Conservation (phyloP, 2,888 invertebrate species). For the Drosophila aldrichi region DNA sequence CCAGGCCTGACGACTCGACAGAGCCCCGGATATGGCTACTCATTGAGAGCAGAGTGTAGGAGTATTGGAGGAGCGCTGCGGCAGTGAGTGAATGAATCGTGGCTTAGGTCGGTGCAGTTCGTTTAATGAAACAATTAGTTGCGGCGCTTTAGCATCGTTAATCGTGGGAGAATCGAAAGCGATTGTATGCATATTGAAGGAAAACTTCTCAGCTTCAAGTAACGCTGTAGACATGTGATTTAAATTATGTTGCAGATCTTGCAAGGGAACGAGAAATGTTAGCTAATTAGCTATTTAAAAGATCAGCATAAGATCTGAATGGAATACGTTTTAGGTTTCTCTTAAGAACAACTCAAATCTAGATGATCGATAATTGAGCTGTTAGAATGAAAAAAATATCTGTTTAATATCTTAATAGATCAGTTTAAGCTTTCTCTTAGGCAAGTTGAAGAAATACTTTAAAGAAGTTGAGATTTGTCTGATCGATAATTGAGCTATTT, state of each 20-base stretch:
- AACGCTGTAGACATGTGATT: neutral
- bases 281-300: neutral
- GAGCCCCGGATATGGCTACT: slow-evolving; percentile 19
- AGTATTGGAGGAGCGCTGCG: neutral
- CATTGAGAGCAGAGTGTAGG: slow-evolving; percentile 9
- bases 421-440: neutral
- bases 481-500: neutral
- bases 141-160: slow-evolving; percentile 36
- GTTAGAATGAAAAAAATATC: neutral
- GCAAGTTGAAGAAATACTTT: no score
- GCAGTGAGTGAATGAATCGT: slow-evolving; percentile 28
- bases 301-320: neutral
- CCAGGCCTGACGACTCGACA: slow-evolving; percentile 34
- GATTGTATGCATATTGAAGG: slow-evolving; percentile 1
- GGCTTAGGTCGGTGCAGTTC: slow-evolving; percentile 34
- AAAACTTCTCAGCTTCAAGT: slow-evolving; percentile 2
- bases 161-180: slow-evolving; percentile 61
- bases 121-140: slow-evolving; percentile 62
- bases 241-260: neutral
- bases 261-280: neutral
- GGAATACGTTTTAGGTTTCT: neutral
- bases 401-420: neutral
- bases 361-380: neutral
- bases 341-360: neutral
- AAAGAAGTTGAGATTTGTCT: neutral